Evolutionary conservation across 1,140 invertebrate species (phyloP).

Genomic region (Melitaea cinxia): DNA sequence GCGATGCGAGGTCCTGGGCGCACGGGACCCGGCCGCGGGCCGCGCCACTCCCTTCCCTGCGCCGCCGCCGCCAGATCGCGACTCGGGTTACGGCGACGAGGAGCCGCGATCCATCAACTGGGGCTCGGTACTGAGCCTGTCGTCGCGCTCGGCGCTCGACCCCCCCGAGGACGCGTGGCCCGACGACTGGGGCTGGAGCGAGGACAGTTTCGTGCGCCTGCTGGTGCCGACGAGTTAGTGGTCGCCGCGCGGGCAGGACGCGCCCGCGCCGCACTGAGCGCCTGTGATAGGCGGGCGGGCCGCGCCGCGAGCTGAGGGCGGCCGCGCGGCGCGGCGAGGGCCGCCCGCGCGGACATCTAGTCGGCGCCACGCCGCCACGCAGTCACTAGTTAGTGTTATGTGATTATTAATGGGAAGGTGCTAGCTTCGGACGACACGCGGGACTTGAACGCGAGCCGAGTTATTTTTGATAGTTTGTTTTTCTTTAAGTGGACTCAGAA

Average conservation of each 20-base stretch:
- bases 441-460: conserved; percentile 75
- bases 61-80: conserved; percentile 83
- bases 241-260: conserved; percentile 67
- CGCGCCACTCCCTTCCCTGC: conserved; percentile 76
- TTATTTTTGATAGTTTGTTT: conserved; percentile 82
- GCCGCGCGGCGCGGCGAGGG: conserved; percentile 47
- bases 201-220: conserved; percentile 80
- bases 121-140: conserved; percentile 93
- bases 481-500: conserved; percentile 77
- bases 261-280: conserved; percentile 73
- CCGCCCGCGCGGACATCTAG: conserved; percentile 56
- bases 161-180: conserved; percentile 87
- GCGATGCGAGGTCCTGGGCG: conserved; percentile 77
- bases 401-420: conserved; percentile 78
- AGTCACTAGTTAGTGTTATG: conserved; percentile 78
- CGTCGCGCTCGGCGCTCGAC: conserved; percentile 91
- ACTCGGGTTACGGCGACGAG: conserved; percentile 90
- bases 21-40: conserved; percentile 83
- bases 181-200: conserved; percentile 77
- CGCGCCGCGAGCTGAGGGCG: conserved; percentile 51
- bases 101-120: conserved; percentile 93
- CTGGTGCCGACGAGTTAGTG: conserved; percentile 81
- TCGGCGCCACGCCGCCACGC: conserved; percentile 58
- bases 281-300: conserved; percentile 62
- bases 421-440: conserved; percentile 80